Evolutionary conservation across 92 coral and sea anemone species (phyloP).

Genomic region (Parazoanthus swiftii): DNA sequence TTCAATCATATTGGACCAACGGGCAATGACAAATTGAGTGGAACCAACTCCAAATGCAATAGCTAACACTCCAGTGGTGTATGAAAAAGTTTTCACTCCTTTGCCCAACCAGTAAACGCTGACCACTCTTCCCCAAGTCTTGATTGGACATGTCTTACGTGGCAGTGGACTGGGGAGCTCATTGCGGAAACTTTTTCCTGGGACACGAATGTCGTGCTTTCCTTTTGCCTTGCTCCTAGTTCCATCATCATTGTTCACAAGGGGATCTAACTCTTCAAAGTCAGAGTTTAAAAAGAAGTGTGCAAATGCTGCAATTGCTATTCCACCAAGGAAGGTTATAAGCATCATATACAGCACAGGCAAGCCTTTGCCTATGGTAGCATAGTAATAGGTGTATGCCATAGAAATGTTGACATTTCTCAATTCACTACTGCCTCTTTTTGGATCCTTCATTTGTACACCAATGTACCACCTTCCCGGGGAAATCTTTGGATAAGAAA

Average conservation of each 20-base stretch:
- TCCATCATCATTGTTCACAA: conserved; percentile 30
- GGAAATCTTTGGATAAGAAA: conserved; percentile 75
- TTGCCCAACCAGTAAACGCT: conserved; percentile 75
- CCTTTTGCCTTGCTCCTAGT: neutral
- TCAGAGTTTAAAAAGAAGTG: conserved; percentile 93
- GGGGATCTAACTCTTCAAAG: conserved; percentile 62
- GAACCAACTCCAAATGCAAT: conserved; percentile 91
- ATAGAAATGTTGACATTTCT: conserved; percentile 65
- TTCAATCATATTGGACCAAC: conserved; percentile 89
- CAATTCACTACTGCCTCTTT: conserved; percentile 10
- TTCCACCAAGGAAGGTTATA: conserved; percentile 70
- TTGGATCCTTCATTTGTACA: conserved; percentile 47
- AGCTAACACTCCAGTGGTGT: conserved; percentile 85
- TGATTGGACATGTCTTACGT: conserved; percentile 58
- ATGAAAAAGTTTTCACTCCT: conserved; percentile 80
- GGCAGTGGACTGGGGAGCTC: conserved; percentile 66
- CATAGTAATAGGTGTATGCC: conserved; percentile 57
- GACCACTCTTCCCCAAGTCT: conserved; percentile 69
- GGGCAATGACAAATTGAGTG: conserved; percentile 90
- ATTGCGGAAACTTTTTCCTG: conserved; percentile 49
- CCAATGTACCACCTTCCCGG: conserved; percentile 96
- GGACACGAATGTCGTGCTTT: conserved; percentile 16
- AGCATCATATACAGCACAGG: conserved; percentile 72
- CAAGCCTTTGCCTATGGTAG: conserved; percentile 58
- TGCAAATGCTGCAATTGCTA: conserved; percentile 75